Conservation (phyloP, 1,140 invertebrate genomes). For the Bombus huntii region DNA sequence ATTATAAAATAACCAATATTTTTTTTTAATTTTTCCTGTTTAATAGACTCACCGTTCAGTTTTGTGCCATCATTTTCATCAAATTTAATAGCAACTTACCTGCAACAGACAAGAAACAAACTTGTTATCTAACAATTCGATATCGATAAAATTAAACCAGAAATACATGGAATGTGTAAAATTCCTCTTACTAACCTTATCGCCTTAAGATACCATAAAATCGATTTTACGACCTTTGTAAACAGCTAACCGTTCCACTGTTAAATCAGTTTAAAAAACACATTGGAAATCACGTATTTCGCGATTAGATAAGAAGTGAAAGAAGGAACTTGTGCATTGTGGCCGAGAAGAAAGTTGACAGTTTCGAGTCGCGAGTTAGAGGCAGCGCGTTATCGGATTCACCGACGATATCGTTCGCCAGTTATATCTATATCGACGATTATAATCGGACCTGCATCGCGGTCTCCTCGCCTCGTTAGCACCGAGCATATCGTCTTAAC, state of each 20-base stretch:
- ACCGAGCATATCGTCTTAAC: slow-evolving; percentile 73
- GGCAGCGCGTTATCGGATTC: slow-evolving; percentile 46
- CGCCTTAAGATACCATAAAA: background rate
- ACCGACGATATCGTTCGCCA: slow-evolving; percentile 42
- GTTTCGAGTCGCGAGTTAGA: background rate
- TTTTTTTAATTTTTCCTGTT: too few species aligned
- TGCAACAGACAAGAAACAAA: slow-evolving; percentile 46
- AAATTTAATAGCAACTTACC: slow-evolving; percentile 41
- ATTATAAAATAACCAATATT: too few species aligned
- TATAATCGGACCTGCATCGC: slow-evolving; percentile 61
- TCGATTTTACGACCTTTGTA: background rate
- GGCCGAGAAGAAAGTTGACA: background rate
- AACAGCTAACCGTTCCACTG: background rate
- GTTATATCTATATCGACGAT: slow-evolving; percentile 69
- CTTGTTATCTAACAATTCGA: background rate
- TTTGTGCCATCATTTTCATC: background rate
- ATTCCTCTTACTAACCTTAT: background rate
- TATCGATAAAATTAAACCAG: too few species aligned
- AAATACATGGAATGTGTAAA: background rate
- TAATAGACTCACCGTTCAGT: slow-evolving; percentile 36
- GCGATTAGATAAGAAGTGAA: background rate
- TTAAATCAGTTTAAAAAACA: too few species aligned
- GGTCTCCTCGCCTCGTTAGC: slow-evolving; percentile 76
- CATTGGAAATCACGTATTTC: background rate
- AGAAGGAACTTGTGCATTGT: background rate